Evolutionary conservation across 53 echinoderm and acorn worm species (phyloP).

Genomic region (Paracentrotus lividus): DNA sequence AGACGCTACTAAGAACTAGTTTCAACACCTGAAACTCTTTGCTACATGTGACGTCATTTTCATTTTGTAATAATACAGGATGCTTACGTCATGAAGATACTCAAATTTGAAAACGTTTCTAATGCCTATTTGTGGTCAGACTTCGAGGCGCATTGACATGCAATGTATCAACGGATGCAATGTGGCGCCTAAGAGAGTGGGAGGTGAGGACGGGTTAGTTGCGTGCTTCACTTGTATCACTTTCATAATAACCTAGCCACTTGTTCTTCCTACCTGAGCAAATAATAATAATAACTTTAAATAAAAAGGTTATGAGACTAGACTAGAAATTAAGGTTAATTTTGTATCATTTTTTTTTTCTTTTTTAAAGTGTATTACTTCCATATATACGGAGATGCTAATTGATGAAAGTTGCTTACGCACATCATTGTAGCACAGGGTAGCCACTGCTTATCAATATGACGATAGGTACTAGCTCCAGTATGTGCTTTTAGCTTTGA

Average conservation of each 20-base stretch:
- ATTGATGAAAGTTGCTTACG: not conserved
- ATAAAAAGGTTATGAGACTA: not conserved
- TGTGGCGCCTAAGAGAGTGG: not conserved
- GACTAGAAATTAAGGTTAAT: not conserved
- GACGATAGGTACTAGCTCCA: not conserved
- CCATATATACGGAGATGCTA: not conserved
- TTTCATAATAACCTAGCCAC: not conserved
- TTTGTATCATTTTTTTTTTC: not conserved
- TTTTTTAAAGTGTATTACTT: not conserved
- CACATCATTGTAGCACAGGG: not conserved
- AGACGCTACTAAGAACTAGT: not conserved
- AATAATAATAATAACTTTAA: not conserved
- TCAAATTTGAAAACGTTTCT: not conserved
- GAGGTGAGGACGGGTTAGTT: not conserved
- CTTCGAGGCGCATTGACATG: not conserved
- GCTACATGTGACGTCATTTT: conserved; percentile 2
- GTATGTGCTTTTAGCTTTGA: not conserved
- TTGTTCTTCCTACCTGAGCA: too few relatives aligned
- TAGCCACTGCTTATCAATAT: not conserved
- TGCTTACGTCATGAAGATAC: not conserved
- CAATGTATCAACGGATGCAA: not conserved
- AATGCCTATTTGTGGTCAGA: not conserved
- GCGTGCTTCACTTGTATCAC: conserved; percentile 14
- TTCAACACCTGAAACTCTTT: not conserved
- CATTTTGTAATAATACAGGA: not conserved